Percentiles rank a stretch among this genome's conserved stretches.
These are phyloP conservation scores for Hirtodrosophila alboralis DNA, from an alignment of 2,888 invertebrate species.

Conservation along the genomic window DNA sequence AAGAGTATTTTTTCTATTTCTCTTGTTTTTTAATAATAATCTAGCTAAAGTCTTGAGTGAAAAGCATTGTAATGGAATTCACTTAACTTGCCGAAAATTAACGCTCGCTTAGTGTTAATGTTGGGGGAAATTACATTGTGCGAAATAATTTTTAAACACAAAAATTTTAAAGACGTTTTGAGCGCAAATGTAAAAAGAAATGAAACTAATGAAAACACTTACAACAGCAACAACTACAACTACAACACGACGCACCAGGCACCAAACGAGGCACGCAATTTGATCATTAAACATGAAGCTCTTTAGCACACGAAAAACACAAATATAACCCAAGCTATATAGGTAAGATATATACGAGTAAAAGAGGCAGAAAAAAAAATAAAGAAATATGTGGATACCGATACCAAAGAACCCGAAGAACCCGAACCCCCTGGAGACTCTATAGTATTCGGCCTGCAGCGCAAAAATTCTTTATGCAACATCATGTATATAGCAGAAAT, in stretches of 20 bases:
- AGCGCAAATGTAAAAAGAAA: slow-evolving; percentile 73
- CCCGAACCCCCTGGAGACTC: slow-evolving; percentile 11
- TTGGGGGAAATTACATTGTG: slow-evolving; percentile 48
- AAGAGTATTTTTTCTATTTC: slow-evolving; percentile 1
- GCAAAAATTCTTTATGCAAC: slow-evolving; percentile 28
- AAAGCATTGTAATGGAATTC: slow-evolving; percentile 60
- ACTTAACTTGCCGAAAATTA: slow-evolving; percentile 64
- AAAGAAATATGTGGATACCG: slow-evolving; percentile 17
- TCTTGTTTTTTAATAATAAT: background rate
- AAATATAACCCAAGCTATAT: slow-evolving; percentile 30
- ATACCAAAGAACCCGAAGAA: slow-evolving; percentile 2
- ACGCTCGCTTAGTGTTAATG: slow-evolving; percentile 65
- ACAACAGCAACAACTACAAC: slow-evolving; percentile 31
- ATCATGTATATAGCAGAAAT: slow-evolving; percentile 60
- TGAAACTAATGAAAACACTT: slow-evolving; percentile 79
- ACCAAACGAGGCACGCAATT: slow-evolving; percentile 77
- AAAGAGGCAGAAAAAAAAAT: slow-evolving; percentile 5
- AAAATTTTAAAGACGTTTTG: slow-evolving; percentile 71
- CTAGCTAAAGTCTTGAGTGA: slow-evolving; percentile 32
- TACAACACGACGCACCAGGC: slow-evolving; percentile 60
- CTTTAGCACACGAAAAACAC: slow-evolving; percentile 76
- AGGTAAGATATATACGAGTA: slow-evolving; percentile 7
- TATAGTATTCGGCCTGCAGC: slow-evolving; percentile 30
- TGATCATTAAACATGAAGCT: slow-evolving; percentile 79
- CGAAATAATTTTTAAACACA: slow-evolving; percentile 47